Evolutionary conservation across 2,113 vertebrate species (phyloP).

Genomic region (Rhineura floridana): DNA sequence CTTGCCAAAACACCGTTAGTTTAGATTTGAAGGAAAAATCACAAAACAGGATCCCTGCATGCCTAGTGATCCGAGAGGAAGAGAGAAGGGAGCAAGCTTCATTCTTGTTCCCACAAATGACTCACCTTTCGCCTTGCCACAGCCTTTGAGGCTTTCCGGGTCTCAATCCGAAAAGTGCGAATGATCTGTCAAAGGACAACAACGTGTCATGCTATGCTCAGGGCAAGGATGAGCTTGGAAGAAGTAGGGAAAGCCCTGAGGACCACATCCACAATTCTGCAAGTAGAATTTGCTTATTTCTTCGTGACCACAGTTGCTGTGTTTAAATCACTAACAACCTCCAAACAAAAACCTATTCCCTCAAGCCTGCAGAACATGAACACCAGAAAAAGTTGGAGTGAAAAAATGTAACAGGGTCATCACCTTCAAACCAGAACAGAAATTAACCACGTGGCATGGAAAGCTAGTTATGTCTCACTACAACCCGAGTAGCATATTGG

Average conservation of each 20-base stretch:
- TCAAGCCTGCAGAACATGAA: neutral
- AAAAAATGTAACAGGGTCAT: neutral
- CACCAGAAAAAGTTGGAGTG: neutral
- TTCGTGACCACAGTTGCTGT: neutral
- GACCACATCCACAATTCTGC: neutral
- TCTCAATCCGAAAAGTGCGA: constrained; percentile 94
- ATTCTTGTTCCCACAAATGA: too few species aligned
- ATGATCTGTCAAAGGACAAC: constrained; percentile 80
- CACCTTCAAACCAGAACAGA: neutral
- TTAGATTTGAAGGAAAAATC: neutral
- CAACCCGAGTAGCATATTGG: neutral
- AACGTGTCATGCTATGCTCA: neutral
- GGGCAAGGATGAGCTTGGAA: neutral
- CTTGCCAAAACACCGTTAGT: neutral
- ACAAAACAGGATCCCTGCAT: too few species aligned
- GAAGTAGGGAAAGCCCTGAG: neutral
- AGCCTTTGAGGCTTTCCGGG: constrained; percentile 93
- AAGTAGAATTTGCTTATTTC: neutral
- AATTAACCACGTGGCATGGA: neutral
- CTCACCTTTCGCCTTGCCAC: constrained; percentile 93
- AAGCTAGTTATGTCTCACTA: neutral
- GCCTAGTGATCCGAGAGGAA: neutral
- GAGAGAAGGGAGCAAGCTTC: neutral
- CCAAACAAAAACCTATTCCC: neutral
- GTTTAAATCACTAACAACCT: neutral